These are phyloP conservation scores for Sebastes vulpes DNA, from an alignment of 2,797 vertebrate species.

Conservation along the genomic window DNA sequence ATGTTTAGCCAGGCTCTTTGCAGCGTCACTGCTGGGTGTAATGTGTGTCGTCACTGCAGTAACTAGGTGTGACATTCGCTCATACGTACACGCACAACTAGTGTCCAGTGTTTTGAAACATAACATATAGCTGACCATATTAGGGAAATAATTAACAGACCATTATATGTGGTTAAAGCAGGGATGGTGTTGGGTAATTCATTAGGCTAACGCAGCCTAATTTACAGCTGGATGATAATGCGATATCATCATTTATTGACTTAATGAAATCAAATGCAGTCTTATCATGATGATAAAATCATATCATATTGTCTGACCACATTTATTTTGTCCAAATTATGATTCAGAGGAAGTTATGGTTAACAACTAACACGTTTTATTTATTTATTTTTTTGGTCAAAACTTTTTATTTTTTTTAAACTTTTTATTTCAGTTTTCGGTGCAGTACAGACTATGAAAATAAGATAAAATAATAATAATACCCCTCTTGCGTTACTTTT, in stretches of 20 bases:
- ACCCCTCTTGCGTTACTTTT: too few relatives aligned
- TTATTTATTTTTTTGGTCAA: background rate
- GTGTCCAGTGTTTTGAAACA: conserved; percentile 28
- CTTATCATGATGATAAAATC: background rate
- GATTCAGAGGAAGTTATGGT: background rate
- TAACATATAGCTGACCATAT: conserved; percentile 14
- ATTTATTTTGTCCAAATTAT: background rate
- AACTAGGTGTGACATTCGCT: conserved; percentile 55
- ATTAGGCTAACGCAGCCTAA: background rate
- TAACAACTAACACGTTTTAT: background rate
- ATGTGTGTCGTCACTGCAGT: conserved; percentile 23
- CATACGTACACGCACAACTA: background rate
- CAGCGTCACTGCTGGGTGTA: conserved; percentile 36
- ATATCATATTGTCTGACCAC: background rate
- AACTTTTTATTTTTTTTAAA: background rate
- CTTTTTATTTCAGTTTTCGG: too few relatives aligned
- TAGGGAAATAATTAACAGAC: background rate
- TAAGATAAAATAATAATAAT: too few relatives aligned
- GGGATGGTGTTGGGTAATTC: background rate
- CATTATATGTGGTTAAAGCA: background rate
- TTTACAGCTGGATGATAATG: background rate
- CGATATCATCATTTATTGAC: background rate
- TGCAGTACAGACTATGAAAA: too few relatives aligned
- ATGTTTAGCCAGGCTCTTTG: conserved; percentile 56
- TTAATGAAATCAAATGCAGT: background rate